These are phyloP conservation scores for Rhinichthys osculus DNA, from an alignment of 2,797 vertebrate genomes.

Conservation along the genomic window DNA sequence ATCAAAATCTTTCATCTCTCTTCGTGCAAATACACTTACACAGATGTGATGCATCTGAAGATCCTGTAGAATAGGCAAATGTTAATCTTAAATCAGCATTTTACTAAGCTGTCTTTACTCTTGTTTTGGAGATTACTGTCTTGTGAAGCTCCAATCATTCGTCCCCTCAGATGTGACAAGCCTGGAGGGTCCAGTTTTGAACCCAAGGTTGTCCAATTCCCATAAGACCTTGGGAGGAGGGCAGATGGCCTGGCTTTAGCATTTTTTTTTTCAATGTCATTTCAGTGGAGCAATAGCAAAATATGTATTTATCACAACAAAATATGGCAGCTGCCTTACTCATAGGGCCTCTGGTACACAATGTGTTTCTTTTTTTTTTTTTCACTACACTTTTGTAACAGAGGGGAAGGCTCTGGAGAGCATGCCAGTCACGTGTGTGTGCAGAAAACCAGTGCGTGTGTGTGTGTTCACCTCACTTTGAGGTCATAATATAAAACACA, in stretches of 20 bases:
- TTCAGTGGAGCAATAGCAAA: conserved; percentile 18
- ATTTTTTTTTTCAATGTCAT: conserved; percentile 24
- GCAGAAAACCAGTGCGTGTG: conserved; percentile 15
- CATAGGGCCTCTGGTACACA: conserved; percentile 35
- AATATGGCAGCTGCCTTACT: conserved; percentile 47
- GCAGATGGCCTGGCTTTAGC: conserved; percentile 49
- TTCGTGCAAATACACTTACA: conserved; percentile 2
- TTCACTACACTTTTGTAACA: neutral
- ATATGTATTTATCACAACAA: conserved; percentile 40
- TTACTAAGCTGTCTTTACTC: conserved; percentile 39
- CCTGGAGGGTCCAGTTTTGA: conserved; percentile 22
- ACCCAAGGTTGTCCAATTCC: conserved; percentile 7
- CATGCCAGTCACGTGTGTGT: conserved; percentile 19
- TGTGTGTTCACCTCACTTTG: neutral
- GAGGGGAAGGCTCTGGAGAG: neutral
- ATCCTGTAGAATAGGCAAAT: conserved; percentile 33
- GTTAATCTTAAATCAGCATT: conserved; percentile 46
- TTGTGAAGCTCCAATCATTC: conserved; percentile 43
- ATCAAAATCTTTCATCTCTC: neutral
- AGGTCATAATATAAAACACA: neutral
- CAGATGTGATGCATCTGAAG: conserved; percentile 32
- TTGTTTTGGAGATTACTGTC: conserved; percentile 51
- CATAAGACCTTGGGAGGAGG: conserved; percentile 21
- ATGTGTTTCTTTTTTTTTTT: conserved; percentile 9
- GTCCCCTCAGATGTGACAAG: conserved; percentile 28